Conservation (phyloP, 2,113 vertebrate species). For the Centrocercus urophasianus region DNA sequence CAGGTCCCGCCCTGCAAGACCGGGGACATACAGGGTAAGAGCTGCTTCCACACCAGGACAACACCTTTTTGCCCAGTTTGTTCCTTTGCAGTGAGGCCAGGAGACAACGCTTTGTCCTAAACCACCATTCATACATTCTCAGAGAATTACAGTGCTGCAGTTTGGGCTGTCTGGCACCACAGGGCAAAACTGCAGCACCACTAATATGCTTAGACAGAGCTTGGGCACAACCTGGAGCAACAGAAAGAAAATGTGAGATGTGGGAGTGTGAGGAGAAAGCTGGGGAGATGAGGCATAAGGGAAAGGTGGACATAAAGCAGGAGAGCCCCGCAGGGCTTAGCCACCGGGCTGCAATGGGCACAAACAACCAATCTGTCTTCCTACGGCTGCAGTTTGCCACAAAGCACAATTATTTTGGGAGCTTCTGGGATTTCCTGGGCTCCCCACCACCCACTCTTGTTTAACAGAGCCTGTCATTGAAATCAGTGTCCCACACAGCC, state of each 20-base stretch:
- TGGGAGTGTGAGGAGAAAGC: background rate
- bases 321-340: background rate
- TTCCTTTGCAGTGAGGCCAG: background rate
- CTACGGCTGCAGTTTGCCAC: background rate
- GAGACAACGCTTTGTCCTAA: background rate
- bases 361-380: background rate
- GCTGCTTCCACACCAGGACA: accelerated
- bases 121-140: background rate
- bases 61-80: background rate
- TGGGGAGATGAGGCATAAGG: background rate
- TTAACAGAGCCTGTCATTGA: background rate
- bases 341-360: background rate
- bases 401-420: background rate
- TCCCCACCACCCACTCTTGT: background rate
- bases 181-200: too few species aligned
- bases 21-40: constrained; percentile 61
- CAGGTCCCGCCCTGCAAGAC: constrained; percentile 52
- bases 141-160: background rate
- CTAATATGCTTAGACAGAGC: too few species aligned
- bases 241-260: too few species aligned
- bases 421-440: background rate
- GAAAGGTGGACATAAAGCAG: background rate
- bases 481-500: background rate
- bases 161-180: background rate
- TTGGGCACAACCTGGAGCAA: too few species aligned